These are phyloP conservation scores for Aphis gossypii DNA, from an alignment of 1,140 invertebrate genomes.

Conservation along the genomic window DNA sequence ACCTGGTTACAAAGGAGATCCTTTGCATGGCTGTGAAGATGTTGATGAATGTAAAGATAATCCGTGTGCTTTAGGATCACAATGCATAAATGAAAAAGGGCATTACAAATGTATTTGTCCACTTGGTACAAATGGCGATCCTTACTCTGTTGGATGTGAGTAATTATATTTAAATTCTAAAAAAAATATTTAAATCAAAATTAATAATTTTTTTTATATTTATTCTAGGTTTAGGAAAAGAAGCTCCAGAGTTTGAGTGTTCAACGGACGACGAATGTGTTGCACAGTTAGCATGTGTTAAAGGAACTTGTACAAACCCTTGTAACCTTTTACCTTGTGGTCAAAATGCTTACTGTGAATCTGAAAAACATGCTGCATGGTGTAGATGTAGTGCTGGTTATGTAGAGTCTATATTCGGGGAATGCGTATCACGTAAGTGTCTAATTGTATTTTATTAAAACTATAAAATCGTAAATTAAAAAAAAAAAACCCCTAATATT, in stretches of 20 bases:
- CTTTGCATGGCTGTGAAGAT: slow-evolving; percentile 79
- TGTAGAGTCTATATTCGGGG: slow-evolving; percentile 66
- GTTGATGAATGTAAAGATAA: slow-evolving; percentile 80
- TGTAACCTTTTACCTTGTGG: slow-evolving; percentile 81
- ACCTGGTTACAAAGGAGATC: slow-evolving; percentile 83
- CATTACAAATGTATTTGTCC: slow-evolving; percentile 86
- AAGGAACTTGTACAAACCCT: slow-evolving; percentile 78
- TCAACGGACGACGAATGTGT: slow-evolving; percentile 82
- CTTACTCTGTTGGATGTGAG: slow-evolving; percentile 70
- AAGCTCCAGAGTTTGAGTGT: slow-evolving; percentile 71
- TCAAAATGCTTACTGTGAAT: slow-evolving; percentile 78
- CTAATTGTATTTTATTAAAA: slow-evolving; percentile 77
- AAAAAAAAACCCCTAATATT: slow-evolving; percentile 74
- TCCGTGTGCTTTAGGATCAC: slow-evolving; percentile 84
- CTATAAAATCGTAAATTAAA: slow-evolving; percentile 69
- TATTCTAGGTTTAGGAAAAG: slow-evolving; percentile 53
- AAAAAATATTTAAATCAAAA: neutral
- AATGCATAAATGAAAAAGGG: slow-evolving; percentile 86
- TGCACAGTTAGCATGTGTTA: slow-evolving; percentile 82
- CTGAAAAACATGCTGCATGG: slow-evolving; percentile 76
- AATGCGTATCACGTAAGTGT: slow-evolving; percentile 77
- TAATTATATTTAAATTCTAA: neutral
- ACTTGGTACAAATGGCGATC: slow-evolving; percentile 79
- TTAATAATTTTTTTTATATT: neutral
- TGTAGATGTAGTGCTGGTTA: slow-evolving; percentile 86